These are phyloP conservation scores for Panthera leo DNA, from an alignment of 2,113 vertebrate species.

Conservation along the genomic window DNA sequence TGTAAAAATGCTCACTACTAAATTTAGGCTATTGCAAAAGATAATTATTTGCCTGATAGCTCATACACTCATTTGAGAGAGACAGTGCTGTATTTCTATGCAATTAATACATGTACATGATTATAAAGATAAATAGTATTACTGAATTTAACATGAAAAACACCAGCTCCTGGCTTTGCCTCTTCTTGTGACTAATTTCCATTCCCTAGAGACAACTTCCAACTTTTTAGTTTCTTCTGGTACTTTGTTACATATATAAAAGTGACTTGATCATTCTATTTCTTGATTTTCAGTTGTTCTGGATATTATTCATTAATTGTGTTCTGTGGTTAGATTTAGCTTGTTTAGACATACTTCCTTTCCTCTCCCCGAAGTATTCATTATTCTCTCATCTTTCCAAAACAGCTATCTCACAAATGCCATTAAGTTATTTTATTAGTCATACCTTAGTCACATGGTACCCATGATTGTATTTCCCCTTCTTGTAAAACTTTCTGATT, in stretches of 20 bases:
- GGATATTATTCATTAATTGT: background rate
- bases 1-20: background rate
- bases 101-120: background rate
- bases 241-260: background rate
- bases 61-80: background rate
- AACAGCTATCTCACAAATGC: background rate
- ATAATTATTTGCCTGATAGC: background rate
- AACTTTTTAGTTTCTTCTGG: background rate
- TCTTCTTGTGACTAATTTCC: background rate
- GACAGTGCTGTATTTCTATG: background rate
- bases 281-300: background rate
- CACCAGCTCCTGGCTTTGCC: background rate
- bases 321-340: background rate
- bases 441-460: background rate
- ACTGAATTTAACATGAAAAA: background rate
- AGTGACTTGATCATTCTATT: background rate
- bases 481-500: background rate
- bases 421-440: background rate
- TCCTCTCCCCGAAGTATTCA: background rate
- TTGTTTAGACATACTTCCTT: background rate
- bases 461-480: background rate
- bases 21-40: conserved; percentile 3
- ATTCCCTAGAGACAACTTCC: background rate
- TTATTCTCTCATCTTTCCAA: background rate
- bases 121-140: conserved; percentile 20